These are phyloP conservation scores for Cathartes aura DNA, from an alignment of 2,113 vertebrate species.

Conservation along the genomic window DNA sequence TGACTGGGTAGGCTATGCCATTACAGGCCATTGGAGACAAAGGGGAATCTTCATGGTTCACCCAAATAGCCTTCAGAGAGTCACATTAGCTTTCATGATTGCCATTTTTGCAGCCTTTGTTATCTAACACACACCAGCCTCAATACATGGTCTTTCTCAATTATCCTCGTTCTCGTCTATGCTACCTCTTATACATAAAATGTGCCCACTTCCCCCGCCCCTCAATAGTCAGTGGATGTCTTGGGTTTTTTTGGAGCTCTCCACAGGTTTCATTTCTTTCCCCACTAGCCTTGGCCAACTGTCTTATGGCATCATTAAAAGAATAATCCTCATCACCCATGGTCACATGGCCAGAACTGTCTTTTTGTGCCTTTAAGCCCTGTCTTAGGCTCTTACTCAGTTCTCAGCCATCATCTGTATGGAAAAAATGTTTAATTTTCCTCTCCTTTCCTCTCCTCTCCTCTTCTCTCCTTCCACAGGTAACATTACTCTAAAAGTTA, in stretches of 20 bases:
- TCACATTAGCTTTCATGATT: background rate
- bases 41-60: background rate
- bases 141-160: background rate
- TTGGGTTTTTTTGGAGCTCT: background rate
- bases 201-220: fast-evolving
- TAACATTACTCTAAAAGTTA: background rate
- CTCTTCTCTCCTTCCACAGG: background rate
- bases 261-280: background rate
- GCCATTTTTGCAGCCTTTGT: background rate
- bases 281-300: background rate
- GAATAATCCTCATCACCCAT: background rate
- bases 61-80: background rate
- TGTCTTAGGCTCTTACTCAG: background rate
- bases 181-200: background rate
- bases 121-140: background rate
- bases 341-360: background rate
- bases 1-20: background rate
- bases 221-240: background rate
- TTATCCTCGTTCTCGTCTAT: background rate
- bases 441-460: background rate
- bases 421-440: background rate
- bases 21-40: background rate
- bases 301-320: background rate
- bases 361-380: background rate
- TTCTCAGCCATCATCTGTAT: background rate